Evolutionary conservation across 2,888 invertebrate species (phyloP).

Genomic region (Apodemia hepburni): DNA sequence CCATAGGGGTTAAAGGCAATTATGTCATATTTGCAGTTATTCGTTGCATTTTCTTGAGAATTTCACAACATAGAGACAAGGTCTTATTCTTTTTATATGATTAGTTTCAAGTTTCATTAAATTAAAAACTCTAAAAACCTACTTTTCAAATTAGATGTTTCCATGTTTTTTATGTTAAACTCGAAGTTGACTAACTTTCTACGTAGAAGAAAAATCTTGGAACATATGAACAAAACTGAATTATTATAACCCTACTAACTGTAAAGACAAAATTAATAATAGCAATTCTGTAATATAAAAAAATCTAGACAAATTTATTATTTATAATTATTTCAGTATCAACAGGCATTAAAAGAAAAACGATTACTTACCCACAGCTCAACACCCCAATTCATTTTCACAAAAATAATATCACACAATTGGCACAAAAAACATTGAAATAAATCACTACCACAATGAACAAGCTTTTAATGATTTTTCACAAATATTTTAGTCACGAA

Average conservation of each 20-base stretch:
- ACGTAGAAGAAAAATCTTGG: not conserved
- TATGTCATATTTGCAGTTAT: too few species aligned
- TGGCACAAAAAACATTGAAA: conserved; percentile 73
- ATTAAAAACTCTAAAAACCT: not conserved
- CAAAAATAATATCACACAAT: conserved; percentile 60
- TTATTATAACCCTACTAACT: not conserved
- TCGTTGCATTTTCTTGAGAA: too few species aligned
- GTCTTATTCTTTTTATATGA: not conserved
- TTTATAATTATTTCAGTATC: not conserved
- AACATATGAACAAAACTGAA: not conserved
- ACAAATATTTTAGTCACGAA: conserved; percentile 46
- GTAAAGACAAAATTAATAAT: not conserved
- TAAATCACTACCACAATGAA: conserved; percentile 56
- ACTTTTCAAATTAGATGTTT: not conserved
- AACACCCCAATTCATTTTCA: conserved; percentile 84
- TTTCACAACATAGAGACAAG: too few species aligned
- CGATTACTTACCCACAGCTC: conserved; percentile 83
- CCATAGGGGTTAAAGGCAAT: too few species aligned
- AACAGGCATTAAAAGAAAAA: conserved; percentile 11
- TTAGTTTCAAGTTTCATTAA: not conserved
- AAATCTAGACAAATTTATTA: not conserved
- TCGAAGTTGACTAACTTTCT: not conserved
- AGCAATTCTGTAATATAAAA: not conserved
- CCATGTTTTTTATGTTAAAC: not conserved
- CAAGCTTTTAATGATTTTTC: conserved; percentile 47